A percentile compares a stretch with the other conserved stretches of the same genome.
Conservation (phyloP, 2,113 vertebrate species). For the Anoplopoma fimbria region DNA sequence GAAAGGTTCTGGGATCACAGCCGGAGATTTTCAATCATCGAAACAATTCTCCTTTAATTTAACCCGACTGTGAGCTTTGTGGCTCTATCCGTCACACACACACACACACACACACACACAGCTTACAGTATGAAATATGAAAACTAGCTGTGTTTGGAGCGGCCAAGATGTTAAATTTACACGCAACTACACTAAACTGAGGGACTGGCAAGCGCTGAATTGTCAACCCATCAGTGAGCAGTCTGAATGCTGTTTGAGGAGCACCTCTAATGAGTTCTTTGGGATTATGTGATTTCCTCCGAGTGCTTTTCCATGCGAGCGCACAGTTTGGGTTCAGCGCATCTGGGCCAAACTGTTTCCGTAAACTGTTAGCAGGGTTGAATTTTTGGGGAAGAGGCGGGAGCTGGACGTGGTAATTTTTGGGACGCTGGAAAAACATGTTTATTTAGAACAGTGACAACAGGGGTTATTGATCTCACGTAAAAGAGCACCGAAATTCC, state of each 20-base stretch:
- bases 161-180: slow-evolving; percentile 34
- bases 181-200: slow-evolving; percentile 30
- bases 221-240: slow-evolving; percentile 29
- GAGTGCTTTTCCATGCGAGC: slow-evolving; percentile 59
- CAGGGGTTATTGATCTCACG: slow-evolving; percentile 14
- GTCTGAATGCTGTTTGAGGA: slow-evolving; percentile 25
- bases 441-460: slow-evolving; percentile 22
- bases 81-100: slow-evolving; percentile 49
- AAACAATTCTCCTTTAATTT: slow-evolving; percentile 40
- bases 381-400: background rate
- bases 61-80: slow-evolving; percentile 29
- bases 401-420: background rate
- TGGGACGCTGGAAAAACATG: slow-evolving; percentile 30
- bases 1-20: slow-evolving; percentile 51
- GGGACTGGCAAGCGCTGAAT: slow-evolving; percentile 21
- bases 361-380: slow-evolving; percentile 28
- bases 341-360: slow-evolving; percentile 25
- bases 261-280: slow-evolving; percentile 41
- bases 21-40: slow-evolving; percentile 54
- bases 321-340: slow-evolving; percentile 28
- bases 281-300: slow-evolving; percentile 38
- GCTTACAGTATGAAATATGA: no score
- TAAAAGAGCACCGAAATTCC: slow-evolving; percentile 7
- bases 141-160: slow-evolving; percentile 14
- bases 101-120: slow-evolving; percentile 29